Base-by-base conservation (phyloP, 92 coral and sea anemone species). In the Porites rus region DNA sequence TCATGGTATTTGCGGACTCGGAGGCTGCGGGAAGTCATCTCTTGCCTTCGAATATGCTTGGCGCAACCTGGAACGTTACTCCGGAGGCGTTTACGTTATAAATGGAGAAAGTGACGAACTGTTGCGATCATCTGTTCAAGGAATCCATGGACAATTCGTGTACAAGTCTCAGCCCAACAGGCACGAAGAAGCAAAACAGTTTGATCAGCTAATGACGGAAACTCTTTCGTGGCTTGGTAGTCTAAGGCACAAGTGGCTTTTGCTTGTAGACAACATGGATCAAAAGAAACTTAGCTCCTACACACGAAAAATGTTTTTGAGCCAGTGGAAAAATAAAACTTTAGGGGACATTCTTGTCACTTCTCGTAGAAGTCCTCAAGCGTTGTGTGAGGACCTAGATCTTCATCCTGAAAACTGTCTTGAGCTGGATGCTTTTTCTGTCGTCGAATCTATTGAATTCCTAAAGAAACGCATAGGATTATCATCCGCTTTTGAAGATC, bases 291-390 rank as follows among this genome's bases (percentile, higher is more conserved):
- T 89, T 71, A 87, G 95, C 6, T 56, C 66, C 58, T 88, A 77
- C 46, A 82, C 90, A 84, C 19, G 51, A 73, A 84, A 78, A 80
- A 20, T 94, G 11, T 69, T 92, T 51, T 31, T 20, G 51, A 95
- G 98, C 1, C 91, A 68, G 64, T 94, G 98, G 98, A 90, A 89
- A 65, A 81, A 82, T 28, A 65, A 75, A 51, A 76, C 84, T 4
- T 52, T 77, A 2, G 95, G 95, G 2, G 95, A 92, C 64, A 69
- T 94, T 21, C 67, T 94, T 8, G 84, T 94, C 22, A 94, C 93
- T 1, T 86, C 95, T 22, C 82, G 97, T 50, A 74, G 95, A 87
- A 90, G 87, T 14, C 72, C 86, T 38, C 73, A 75, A 62, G 85
- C 69, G 58, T 50, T 91, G 43, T 87, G 86, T 22, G 93, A 90